Evolutionary conservation across 2,113 vertebrate species (phyloP).

Genomic region (Cyprinodon tularosa): DNA sequence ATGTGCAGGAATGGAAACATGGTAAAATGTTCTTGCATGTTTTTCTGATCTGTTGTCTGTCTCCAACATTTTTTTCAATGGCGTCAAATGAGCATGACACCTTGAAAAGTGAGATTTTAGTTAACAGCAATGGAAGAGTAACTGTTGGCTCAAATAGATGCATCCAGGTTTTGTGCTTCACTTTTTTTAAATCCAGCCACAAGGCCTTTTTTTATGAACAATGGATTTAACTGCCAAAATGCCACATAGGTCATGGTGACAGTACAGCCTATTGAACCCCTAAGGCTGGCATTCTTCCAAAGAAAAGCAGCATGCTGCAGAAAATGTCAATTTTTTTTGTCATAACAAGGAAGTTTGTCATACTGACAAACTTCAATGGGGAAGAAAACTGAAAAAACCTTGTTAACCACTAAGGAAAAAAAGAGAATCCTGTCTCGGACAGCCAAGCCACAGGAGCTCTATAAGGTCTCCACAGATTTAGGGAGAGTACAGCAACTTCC

Average conservation of each 20-base stretch:
- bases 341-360: neutral
- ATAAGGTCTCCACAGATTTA: neutral
- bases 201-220: constrained; percentile 34
- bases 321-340: constrained; percentile 43
- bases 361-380: neutral
- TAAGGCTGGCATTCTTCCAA: constrained; percentile 21
- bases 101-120: neutral
- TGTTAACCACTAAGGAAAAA: neutral
- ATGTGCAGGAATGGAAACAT: constrained; percentile 67
- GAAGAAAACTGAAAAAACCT: neutral
- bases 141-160: constrained; percentile 13
- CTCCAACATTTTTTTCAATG: neutral
- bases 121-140: neutral
- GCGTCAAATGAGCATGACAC: neutral
- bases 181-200: constrained; percentile 22
- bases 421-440: neutral
- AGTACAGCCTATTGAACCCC: constrained; percentile 43
- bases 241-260: constrained; percentile 24
- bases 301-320: constrained; percentile 41
- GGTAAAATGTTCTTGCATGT: constrained; percentile 48
- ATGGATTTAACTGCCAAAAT: constrained; percentile 25
- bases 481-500: neutral
- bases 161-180: constrained; percentile 7
- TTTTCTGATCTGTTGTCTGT: constrained; percentile 18
- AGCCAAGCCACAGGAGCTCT: neutral